Conservation (phyloP, 2,888 invertebrate species). For the Brachyptera putata region DNA sequence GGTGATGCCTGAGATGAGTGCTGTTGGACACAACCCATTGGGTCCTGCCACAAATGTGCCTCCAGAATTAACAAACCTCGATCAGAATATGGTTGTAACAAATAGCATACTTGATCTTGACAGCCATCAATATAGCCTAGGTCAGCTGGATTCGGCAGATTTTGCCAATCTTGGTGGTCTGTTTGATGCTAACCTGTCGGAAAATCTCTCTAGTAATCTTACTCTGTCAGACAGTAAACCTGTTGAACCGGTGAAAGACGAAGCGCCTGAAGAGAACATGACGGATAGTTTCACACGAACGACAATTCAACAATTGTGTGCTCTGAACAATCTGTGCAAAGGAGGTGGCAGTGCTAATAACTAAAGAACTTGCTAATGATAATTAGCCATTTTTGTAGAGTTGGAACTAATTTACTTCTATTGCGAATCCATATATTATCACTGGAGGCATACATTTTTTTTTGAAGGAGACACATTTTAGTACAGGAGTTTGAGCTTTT, state of each 20-base stretch:
- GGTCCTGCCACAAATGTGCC: neutral
- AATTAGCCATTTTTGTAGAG: too few species aligned
- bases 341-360: neutral
- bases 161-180: slow-evolving; percentile 38
- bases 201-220: slow-evolving; percentile 48
- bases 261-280: slow-evolving; percentile 43
- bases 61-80: neutral
- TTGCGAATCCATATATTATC: too few species aligned
- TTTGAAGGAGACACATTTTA: too few species aligned
- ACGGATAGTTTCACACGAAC: slow-evolving; percentile 53
- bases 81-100: slow-evolving; percentile 6
- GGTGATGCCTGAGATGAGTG: slow-evolving; percentile 30
- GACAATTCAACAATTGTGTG: slow-evolving; percentile 43
- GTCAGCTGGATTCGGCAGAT: slow-evolving; percentile 45
- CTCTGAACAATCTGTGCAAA: slow-evolving; percentile 23
- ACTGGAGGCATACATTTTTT: too few species aligned
- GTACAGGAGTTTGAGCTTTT: too few species aligned
- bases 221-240: slow-evolving; percentile 45
- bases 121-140: slow-evolving; percentile 40
- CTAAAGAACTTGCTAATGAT: too few species aligned
- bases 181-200: slow-evolving; percentile 45
- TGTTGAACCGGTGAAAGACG: slow-evolving; percentile 31
- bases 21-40: slow-evolving; percentile 2
- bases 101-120: slow-evolving; percentile 42
- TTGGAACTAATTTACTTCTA: too few species aligned